Conservation (phyloP, 2,797 vertebrate genomes). For the Manis pentadactyla region DNA sequence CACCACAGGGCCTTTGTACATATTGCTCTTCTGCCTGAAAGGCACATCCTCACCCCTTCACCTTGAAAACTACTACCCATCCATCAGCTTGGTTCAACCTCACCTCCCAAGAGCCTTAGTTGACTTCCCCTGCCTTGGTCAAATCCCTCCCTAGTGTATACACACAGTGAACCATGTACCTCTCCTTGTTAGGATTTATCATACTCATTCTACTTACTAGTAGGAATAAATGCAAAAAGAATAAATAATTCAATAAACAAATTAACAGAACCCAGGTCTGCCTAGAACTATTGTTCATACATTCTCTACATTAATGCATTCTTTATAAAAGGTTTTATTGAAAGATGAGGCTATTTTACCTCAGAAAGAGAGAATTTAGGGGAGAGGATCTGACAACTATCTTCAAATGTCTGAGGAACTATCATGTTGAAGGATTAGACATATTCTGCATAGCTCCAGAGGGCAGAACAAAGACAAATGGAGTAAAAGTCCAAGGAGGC, state of each 20-base stretch:
- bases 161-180: not conserved
- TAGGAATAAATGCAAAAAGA: not conserved
- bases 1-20: not conserved
- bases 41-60: not conserved
- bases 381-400: not conserved
- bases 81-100: not conserved
- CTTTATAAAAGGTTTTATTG: not conserved
- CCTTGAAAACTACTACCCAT: not conserved
- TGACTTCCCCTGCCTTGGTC: not conserved
- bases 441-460: not conserved
- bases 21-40: not conserved
- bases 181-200: not conserved
- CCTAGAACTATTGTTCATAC: not conserved
- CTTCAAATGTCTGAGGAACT: constrained; percentile 20
- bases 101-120: not conserved
- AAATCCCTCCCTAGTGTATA: not conserved
- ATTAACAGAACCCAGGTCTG: not conserved
- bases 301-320: not conserved
- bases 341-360: constrained; percentile 27
- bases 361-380: constrained; percentile 29
- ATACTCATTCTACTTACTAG: not conserved
- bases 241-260: constrained; percentile 14
- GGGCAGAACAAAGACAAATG: not conserved
- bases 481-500: not conserved
- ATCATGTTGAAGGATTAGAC: not conserved